Evolutionary conservation across 1,140 invertebrate species (phyloP).

Genomic region (Bombus waltoni): DNA sequence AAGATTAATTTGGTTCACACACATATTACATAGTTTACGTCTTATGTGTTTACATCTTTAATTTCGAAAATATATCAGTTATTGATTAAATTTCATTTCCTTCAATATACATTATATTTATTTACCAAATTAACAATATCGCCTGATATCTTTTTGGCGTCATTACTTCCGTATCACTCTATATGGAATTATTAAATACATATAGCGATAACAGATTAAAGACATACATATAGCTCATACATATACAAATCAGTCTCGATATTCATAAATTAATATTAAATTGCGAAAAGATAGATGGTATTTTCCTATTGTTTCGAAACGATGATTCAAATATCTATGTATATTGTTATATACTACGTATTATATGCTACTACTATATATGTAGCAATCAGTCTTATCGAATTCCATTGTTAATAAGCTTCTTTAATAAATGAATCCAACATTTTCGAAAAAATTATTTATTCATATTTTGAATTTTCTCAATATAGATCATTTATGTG

Average conservation of each 20-base stretch:
- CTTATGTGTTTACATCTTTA: background rate
- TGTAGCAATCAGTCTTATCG: slow-evolving; percentile 15
- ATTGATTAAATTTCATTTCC: background rate
- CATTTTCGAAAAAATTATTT: background rate
- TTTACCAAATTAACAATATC: background rate
- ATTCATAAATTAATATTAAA: background rate
- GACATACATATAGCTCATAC: background rate
- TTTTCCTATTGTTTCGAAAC: background rate
- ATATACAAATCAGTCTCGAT: background rate
- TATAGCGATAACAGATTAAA: background rate
- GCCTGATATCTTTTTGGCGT: background rate
- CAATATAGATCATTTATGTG: background rate
- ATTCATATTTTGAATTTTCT: background rate
- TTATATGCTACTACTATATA: no score
- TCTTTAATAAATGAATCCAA: background rate
- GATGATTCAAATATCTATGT: slow-evolving; percentile 9
- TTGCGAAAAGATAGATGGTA: background rate
- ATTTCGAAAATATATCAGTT: background rate
- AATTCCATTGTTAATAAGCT: background rate
- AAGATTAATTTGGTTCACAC: background rate
- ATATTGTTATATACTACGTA: no score
- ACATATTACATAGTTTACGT: no score
- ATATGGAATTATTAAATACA: background rate
- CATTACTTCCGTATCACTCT: background rate
- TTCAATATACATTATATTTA: background rate